Base-by-base conservation (phyloP, 2,888 invertebrate genomes). In the Trichogramma evanescens region DNA sequence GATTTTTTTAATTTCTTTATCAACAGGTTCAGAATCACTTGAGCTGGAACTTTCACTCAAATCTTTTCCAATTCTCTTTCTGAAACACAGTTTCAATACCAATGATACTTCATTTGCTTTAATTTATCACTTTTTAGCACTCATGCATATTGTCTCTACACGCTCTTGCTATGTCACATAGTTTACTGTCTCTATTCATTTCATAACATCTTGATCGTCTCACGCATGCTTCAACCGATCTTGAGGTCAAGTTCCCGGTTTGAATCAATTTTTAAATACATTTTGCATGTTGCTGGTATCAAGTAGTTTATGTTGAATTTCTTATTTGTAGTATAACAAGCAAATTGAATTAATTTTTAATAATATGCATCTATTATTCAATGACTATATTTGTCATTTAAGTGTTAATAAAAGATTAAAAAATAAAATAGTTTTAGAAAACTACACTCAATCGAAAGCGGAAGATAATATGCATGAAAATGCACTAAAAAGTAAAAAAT, bases 11-110 rank as follows among this genome's bases (percentile, higher is more conserved):
- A 1, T 4, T 10, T 49, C 40, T 48, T 44, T 45, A 6, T 50
- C 48, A 52, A 45, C 50, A 50, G 13, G 42, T 53, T 51, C 46
- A 53, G 48, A 44, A 49, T 66, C 67, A 58, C 57, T 61, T 56
- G 59, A 60, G 54, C 44, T 61, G 50, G 61, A 51, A 63, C 58
- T 62, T 64, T 62, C 63, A 38, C 48, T 51, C 63, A 63, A 62
- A 62, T 66, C 60, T 64, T 62, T 66, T 65, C 59, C 61, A 63
- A 67, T 71, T 64, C 61, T 66, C 68, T 64, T 70, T 71, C 73
- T 73, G 71, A 72, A 73, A 72, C 70, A 73, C 66, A 71, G 70
- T 65, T 68, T 68, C 67, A 69, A 67, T 64, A 63, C 64, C 66
- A 65, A 67, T 60, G 67, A 67, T 69, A 68, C 65, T 68, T 65